Conservation (phyloP, 1,140 invertebrate species). For the Eubasilissa regina region DNA sequence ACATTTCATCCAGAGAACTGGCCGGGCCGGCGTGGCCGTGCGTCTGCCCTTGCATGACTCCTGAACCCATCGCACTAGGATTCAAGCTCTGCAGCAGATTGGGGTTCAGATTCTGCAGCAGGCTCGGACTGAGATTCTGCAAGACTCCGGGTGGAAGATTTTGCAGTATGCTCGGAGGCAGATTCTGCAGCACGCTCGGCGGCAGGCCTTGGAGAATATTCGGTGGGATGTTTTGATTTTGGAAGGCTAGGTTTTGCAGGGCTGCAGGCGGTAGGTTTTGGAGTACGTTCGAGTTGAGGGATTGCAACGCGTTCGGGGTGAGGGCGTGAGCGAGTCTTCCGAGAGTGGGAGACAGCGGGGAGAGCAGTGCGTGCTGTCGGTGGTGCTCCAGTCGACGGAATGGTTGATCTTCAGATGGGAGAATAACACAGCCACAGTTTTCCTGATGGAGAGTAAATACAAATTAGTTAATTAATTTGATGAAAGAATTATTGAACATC, state of each 20-base stretch:
- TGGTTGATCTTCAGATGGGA: slow-evolving; percentile 84
- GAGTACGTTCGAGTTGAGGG: slow-evolving; percentile 62
- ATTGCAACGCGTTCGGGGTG: slow-evolving; percentile 49
- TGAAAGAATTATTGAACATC: slow-evolving; percentile 26
- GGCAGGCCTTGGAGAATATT: slow-evolving; percentile 27
- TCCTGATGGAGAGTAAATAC: slow-evolving; percentile 75
- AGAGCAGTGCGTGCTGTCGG: slow-evolving; percentile 82
- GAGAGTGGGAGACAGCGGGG: slow-evolving; percentile 75
- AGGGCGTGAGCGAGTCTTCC: slow-evolving; percentile 63
- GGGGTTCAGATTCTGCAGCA: slow-evolving; percentile 65
- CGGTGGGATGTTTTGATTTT: slow-evolving; percentile 55
- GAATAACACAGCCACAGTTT: slow-evolving; percentile 88
- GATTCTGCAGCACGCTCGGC: slow-evolving; percentile 61
- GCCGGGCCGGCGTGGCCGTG: slow-evolving; percentile 78
- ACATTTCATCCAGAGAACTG: slow-evolving; percentile 89
- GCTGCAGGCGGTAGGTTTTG: slow-evolving; percentile 28
- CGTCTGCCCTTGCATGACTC: slow-evolving; percentile 62
- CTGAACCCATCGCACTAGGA: slow-evolving; percentile 2
- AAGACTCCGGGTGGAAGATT: slow-evolving; percentile 39
- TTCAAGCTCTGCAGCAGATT: slow-evolving; percentile 50
- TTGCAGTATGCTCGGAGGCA: slow-evolving; percentile 23
- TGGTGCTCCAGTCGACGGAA: slow-evolving; percentile 92
- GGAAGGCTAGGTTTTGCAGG: slow-evolving; percentile 40
- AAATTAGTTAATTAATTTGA: neutral
- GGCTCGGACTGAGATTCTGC: slow-evolving; percentile 63